Evolutionary conservation across 1,140 invertebrate species (phyloP), one percentile per base, ranked within the genome.

Genomic region (Hyles vespertilio): DNA sequence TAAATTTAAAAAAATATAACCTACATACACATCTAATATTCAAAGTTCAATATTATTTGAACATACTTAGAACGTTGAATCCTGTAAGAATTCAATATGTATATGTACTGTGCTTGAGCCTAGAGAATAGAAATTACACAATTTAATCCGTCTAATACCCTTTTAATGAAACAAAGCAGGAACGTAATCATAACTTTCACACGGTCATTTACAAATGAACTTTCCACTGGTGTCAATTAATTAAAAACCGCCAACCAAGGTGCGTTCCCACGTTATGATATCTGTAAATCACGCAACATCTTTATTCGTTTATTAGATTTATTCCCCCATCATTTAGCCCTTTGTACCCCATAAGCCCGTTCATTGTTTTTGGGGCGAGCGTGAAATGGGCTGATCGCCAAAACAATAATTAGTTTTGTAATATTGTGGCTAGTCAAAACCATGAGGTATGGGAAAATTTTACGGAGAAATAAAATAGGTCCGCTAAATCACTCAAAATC

Each of bases 251-350:
- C 71, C 78, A 85, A 87, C 84, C 82, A 84, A 84, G 77, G 80
- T 75, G 72, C 62, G 73, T 86, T 87, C 84, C 84, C 84, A 87
- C 84, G 84, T 72, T 64, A 72, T 83, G 81, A 87, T 85, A 83
- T 79, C 81, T 78, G 69, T 54, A 74, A 84, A 87, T 87, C 84
- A 87, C 81, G 84, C 84, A 87, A 87, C 84, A 87, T 87, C 84
- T 87, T 85, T 75, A 85, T 87, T 75, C 74, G 68, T 78, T 77
- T 81, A 81, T 79, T 82, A 77, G 74, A 81, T 83, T 40, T 79
- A 74, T 65, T 64, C 70, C 74, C 60, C 69, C 63, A 69, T 67
- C 49, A 51, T 22, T 22, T 51, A 65, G 56, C 74, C 66, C 61
- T 64, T 54, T 62, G 53, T 53, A 55, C 54, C 57, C 40, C 10